Base-by-base conservation (phyloP, 2,113 vertebrate genomes). In the Physeter macrocephalus region DNA sequence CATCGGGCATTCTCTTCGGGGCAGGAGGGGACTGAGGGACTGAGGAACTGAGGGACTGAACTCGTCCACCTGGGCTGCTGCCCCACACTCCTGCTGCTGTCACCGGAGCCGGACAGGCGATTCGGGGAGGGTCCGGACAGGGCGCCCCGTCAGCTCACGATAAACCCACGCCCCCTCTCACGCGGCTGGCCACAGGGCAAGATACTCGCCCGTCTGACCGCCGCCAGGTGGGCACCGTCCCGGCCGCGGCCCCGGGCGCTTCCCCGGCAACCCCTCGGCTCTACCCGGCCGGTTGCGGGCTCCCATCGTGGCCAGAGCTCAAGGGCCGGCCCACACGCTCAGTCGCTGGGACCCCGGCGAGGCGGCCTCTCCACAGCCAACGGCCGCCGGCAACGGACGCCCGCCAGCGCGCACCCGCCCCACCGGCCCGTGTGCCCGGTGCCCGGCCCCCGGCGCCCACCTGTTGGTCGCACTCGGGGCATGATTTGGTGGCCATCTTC, bases 401-500 rank as follows among this genome's bases (percentile, higher is more conserved):
- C 57, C 52, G 75, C 49, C 52, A 21, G 49, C 52, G 12, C 49
- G 49, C 34, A 25, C 77, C 34, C 52, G 34, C 49, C n/a, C 49
- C 77, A 0, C 77, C 8, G 34, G 49, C 49, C 49, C 34, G 34
- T 34, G 20, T 8, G 75, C 15, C 5, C 43, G 8, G 41, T 2
- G 72, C 29, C 34, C 49, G 49, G 77, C 49, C 49, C 64, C 95
- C 89, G 34, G 71, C 57, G 92, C 86, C 82, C 89, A 83, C 81
- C 46, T 78, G 34, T 75, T 80, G 62, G 99, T 99, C 99, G 88
- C 99, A 99, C 81, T 99, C 99, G 5, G 99, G 99, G 97, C 99
- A 99, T n/a, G 99, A 99, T 98, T 99, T 99, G 85, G 99, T 99
- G 96, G 99, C 99, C 99, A 99, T 99, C 99, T 99, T 99, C 99